Percentiles rank a stretch among this genome's conserved stretches.
Conservation (phyloP, 2,888 invertebrate genomes). For the Choristoneura rosaceana region DNA sequence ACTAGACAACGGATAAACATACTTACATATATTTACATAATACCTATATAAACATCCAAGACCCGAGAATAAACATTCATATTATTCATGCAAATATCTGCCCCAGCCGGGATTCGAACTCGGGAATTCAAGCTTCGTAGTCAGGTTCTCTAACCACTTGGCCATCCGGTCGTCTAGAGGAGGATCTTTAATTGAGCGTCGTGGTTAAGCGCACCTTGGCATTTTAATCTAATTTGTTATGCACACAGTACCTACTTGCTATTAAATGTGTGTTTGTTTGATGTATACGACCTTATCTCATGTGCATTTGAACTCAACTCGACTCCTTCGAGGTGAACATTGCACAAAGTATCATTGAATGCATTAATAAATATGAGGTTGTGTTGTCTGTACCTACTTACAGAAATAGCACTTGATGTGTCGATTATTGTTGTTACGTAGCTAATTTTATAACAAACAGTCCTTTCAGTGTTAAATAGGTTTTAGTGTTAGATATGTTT, state of each 20-base stretch:
- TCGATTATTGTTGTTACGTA: conserved; percentile 6
- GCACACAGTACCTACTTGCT: not conserved
- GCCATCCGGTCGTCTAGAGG: too few species aligned
- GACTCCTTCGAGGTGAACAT: conserved; percentile 14
- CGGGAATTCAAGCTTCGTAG: too few species aligned
- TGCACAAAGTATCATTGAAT: conserved; percentile 17
- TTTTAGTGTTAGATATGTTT: not conserved
- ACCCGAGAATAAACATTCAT: too few species aligned
- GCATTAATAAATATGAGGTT: conserved; percentile 11
- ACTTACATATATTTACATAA: too few species aligned
- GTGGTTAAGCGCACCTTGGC: conserved; percentile 2
- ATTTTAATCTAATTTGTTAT: not conserved
- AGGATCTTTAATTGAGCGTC: too few species aligned
- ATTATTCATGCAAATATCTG: too few species aligned
- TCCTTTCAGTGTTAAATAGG: not conserved
- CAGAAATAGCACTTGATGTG: conserved; percentile 9
- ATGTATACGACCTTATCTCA: conserved; percentile 14
- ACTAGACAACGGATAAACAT: too few species aligned
- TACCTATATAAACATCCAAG: too few species aligned
- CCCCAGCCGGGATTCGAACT: too few species aligned
- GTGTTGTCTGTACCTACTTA: not conserved
- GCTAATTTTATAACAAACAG: not conserved
- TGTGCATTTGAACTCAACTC: conserved; percentile 17
- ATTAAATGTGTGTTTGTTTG: not conserved
- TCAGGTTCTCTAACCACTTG: too few species aligned